Evolutionary conservation across 1,140 invertebrate genomes (phyloP).

Genomic region (Daktulosphaira vitifoliae): DNA sequence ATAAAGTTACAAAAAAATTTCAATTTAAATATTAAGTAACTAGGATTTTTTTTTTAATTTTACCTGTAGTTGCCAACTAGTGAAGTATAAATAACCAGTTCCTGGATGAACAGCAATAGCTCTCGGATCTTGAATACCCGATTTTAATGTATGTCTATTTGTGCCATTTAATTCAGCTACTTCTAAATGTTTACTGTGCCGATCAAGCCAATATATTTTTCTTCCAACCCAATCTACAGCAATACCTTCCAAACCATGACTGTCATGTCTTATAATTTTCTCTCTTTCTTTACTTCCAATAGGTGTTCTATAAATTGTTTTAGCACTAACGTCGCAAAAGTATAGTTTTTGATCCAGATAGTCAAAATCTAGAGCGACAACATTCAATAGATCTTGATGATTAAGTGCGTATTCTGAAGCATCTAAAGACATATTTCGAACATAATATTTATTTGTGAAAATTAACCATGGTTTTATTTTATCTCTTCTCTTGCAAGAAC

Average conservation of each 20-base stretch:
- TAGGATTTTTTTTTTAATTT: too few relatives aligned
- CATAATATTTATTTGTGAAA: conserved; percentile 97
- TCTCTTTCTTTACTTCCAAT: conserved; percentile 52
- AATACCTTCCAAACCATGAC: conserved; percentile 91
- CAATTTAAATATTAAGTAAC: too few relatives aligned
- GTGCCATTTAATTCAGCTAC: conserved; percentile 89
- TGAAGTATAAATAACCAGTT: conserved; percentile 88
- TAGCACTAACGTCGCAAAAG: conserved; percentile 89
- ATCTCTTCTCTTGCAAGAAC: conserved; percentile 83
- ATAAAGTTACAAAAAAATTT: too few relatives aligned
- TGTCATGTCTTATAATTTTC: conserved; percentile 83
- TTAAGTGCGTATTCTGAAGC: conserved; percentile 75
- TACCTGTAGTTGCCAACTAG: conserved; percentile 82
- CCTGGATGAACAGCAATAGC: conserved; percentile 92
- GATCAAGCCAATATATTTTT: conserved; percentile 96
- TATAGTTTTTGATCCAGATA: conserved; percentile 74
- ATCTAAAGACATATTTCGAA: conserved; percentile 88
- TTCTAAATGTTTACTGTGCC: conserved; percentile 87
- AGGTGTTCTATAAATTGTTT: conserved; percentile 65
- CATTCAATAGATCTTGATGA: conserved; percentile 91
- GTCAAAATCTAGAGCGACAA: conserved; percentile 93
- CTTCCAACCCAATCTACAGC: conserved; percentile 93
- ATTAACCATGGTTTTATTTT: conserved; percentile 79
- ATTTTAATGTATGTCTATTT: conserved; percentile 75
- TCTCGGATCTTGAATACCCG: conserved; percentile 81